phyloP scores from a whole-genome alignment of 2,888 invertebrate species.

The Tholera decimalis region DNA sequence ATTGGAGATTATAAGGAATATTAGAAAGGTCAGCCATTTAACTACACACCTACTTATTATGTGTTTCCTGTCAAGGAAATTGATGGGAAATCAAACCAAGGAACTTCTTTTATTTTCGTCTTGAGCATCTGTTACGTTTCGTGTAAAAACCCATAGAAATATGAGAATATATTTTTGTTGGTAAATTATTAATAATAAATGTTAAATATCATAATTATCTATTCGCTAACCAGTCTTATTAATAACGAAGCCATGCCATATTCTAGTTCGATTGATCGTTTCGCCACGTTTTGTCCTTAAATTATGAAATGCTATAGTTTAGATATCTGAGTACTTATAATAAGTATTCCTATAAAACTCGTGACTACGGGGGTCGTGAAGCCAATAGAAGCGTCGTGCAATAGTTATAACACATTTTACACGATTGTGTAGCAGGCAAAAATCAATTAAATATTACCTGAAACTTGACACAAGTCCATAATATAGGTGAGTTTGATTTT shows the following conservation, averaged over 20 bases:
- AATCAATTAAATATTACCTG: background rate
- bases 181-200: too few relatives aligned
- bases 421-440: background rate
- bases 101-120: background rate
- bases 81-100: background rate
- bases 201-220: too few relatives aligned
- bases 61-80: background rate
- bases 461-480: too few relatives aligned
- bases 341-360: background rate
- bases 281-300: background rate
- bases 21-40: background rate
- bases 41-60: background rate
- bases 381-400: background rate
- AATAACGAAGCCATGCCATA: background rate
- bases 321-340: too few relatives aligned
- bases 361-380: background rate
- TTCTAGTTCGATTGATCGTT: background rate
- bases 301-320: too few relatives aligned
- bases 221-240: background rate
- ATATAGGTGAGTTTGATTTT: too few relatives aligned
- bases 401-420: slow-evolving; percentile 6
- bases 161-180: too few relatives aligned
- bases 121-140: background rate
- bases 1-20: background rate
- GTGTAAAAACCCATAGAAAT: background rate